These are phyloP conservation scores for Campopleginae sp. DNA, from an alignment of 2,888 invertebrate species.

Conservation along the genomic window DNA sequence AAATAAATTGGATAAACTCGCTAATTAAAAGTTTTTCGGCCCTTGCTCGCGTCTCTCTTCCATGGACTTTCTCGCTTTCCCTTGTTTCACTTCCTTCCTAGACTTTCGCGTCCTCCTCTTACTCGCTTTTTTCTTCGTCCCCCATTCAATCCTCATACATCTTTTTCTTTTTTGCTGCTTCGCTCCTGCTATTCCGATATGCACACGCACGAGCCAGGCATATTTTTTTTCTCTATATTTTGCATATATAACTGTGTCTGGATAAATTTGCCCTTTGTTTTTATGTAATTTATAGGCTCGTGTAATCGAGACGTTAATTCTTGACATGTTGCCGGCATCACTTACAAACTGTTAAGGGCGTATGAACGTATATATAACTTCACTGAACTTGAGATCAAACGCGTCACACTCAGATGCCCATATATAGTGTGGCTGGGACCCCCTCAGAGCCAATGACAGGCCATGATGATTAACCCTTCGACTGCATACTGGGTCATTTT, in stretches of 20 bases:
- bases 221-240: neutral
- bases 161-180: neutral
- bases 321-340: neutral
- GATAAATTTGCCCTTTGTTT: neutral
- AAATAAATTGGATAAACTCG: constrained; percentile 80
- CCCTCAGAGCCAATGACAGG: neutral
- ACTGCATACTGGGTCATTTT: neutral
- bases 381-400: constrained; percentile 29
- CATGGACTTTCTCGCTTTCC: constrained; percentile 19
- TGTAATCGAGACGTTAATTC: neutral
- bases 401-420: constrained; percentile 11
- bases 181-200: neutral
- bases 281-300: neutral
- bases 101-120: neutral
- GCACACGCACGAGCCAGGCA: neutral
- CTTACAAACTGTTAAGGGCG: neutral
- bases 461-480: neutral
- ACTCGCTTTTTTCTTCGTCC: constrained; percentile 11
- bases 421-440: neutral
- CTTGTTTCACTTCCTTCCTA: neutral
- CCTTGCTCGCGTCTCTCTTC: constrained; percentile 36
- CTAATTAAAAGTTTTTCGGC: constrained; percentile 81
- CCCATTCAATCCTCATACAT: neutral
- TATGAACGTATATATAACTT: neutral
- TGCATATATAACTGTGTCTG: neutral